Base-by-base conservation (phyloP, 2,888 invertebrate genomes). In the Caenorhabditis sulstoni region DNA sequence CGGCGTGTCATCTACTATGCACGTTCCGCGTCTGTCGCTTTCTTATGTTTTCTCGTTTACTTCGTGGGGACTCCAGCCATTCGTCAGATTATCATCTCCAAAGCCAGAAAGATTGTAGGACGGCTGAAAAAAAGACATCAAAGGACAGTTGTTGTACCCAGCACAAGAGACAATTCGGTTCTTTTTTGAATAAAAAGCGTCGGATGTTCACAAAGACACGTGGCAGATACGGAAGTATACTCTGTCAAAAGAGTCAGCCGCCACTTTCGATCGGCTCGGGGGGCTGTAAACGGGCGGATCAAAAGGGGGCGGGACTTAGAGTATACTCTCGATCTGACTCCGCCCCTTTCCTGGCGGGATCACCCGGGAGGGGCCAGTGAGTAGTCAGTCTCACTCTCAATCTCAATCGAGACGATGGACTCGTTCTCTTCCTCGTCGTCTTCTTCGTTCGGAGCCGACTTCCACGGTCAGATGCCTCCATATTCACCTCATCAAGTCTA, bases 41-140 rank as follows among this genome's bases (percentile, higher is more conserved):
- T 59, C 3, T 59, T 52, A 7, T 68, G 59, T 12, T 68, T 68
- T 37, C 59, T 45, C 18, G 52, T 68, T 35, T 68, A 68, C 16
- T 68, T 68, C 41, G 23, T 68, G 14, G 57, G 68, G 37, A 68
- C 59, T 5, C 58, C 59, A 7, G 52, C 59, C 0, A 58, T 68
- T n/a, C 50, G 68, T 37, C 39, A 35, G 9, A 68, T 68, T 11
- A 29, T 68, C 14, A 52, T 59, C 7, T 44, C 41, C 11, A 68
- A 41, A 41, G 50, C 41, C 14, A 5, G 20, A 22, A 47, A 41
- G 22, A 9, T 67, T 7, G 29, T n/a, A n/a, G n/a, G 7, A 22
- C 23, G 41, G 1, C 3, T 12, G 39, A n/a, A n/a, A 67, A 29
- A 16, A n/a, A 41, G 29, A 49, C 50, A 16, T 22, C n/a, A 29